Percentiles rank a stretch among this genome's conserved stretches.
Evolutionary conservation across 2,113 vertebrate genomes (phyloP).

Genomic region (Lophochroa leadbeateri): DNA sequence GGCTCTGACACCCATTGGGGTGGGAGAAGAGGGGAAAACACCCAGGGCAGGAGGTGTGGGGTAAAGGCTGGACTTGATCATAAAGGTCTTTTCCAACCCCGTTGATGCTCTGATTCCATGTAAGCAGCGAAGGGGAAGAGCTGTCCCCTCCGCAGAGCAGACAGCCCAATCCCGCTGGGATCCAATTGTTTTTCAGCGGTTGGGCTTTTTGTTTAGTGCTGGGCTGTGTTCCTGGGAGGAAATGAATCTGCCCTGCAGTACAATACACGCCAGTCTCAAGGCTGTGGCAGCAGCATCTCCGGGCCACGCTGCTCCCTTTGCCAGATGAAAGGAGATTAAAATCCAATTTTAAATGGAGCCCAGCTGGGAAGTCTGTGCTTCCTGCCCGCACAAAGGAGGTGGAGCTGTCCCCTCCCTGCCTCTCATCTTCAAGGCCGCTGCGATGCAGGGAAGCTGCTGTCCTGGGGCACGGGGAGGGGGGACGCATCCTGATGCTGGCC

Average conservation of each 20-base stretch:
- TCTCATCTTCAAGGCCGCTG: conserved; percentile 33
- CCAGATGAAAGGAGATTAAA: conserved; percentile 67
- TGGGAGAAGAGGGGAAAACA: neutral
- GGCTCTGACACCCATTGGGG: accelerated
- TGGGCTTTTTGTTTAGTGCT: conserved; percentile 50
- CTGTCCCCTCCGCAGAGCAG: neutral
- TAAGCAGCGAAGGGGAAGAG: conserved; percentile 1
- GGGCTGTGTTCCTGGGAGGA: conserved; percentile 60
- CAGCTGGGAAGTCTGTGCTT: conserved; percentile 63
- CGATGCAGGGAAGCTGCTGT: neutral
- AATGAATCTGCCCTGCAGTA: conserved; percentile 51
- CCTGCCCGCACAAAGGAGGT: conserved; percentile 52
- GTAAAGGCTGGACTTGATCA: neutral
- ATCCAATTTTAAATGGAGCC: conserved; percentile 57
- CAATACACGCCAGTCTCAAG: conserved; percentile 59
- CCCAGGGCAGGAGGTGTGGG: neutral
- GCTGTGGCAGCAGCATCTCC: conserved; percentile 31
- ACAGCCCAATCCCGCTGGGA: neutral
- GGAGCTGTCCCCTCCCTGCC: conserved; percentile 23
- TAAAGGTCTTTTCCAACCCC: neutral
- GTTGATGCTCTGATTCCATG: neutral
- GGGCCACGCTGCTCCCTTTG: conserved; percentile 50
- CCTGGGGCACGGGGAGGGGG: neutral
- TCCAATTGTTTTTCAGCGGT: neutral
- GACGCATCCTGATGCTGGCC: neutral